Base-by-base conservation (phyloP, 2,797 vertebrate genomes). In the Sebastiscus albofasciatus region DNA sequence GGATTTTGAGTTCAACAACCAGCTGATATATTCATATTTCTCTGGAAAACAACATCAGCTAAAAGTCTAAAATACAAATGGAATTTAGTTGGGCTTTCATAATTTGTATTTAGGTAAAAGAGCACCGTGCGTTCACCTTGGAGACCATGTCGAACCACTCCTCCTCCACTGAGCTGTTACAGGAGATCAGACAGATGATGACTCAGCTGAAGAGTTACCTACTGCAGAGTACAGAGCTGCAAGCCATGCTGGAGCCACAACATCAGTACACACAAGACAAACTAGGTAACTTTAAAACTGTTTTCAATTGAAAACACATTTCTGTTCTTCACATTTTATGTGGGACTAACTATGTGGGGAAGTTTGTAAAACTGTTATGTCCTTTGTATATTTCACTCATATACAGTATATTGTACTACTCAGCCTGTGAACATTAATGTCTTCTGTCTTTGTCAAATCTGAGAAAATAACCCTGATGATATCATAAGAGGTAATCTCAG, bases 121-220 rank as follows among this genome's bases (percentile, higher is more conserved):
- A 99, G 90, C 98, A 99, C 80, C 96, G 95, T 27, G 91, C 96
- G 0, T 99, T 98, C 93, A 99, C 97, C 56, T 89, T 99, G 93
- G 98, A 99, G 90, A 98, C 97, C 86, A 97, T 99, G 97, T 92
- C 90, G 0, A 97, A 96, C 27, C 98, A 99, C 92, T 77, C 86
- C 22, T 96, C 97, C 75, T 97, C 98, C 93, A 99, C 98, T 0
- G 98, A 98, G 92, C 96, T 99, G 94, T 84, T 99, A 10, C 99
- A 99, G 93, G 99, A 99, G 94, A 99, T 99, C 84, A 95, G 98
- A 20, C 96, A 98, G 94, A 99, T 99, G 97, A 97, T 99, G 95
- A 99, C 98, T 0, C 99, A 99, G 84, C 96, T 99, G 80, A 99
- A 99, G 94, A 98, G 96, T 85, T 99, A 99, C 94, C 94, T 99